phyloP scores from a whole-genome alignment of 2,113 vertebrate genomes.

The Podarcis raffonei region DNA sequence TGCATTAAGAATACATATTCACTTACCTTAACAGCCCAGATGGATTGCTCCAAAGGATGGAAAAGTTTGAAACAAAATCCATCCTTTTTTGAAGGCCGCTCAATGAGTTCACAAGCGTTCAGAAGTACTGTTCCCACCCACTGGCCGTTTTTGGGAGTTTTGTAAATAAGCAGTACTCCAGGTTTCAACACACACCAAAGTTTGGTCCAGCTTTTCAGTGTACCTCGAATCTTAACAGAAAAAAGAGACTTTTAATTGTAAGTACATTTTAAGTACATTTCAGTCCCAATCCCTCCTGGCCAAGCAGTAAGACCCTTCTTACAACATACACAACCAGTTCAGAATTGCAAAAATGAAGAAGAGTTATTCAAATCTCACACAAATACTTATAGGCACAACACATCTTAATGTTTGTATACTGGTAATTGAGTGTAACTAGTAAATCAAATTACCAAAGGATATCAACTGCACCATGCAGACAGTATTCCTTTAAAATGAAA shows the following conservation, averaged over 20 bases:
- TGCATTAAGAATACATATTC: conserved; percentile 27
- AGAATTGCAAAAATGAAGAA: background rate
- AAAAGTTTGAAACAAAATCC: conserved; percentile 99
- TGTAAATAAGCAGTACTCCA: conserved; percentile 95
- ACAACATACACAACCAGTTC: background rate
- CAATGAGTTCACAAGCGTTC: conserved; percentile 97
- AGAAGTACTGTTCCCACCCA: conserved; percentile 99
- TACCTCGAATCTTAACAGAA: conserved; percentile 90
- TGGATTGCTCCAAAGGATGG: conserved; percentile 97
- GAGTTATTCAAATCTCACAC: background rate
- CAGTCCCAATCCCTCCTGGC: background rate
- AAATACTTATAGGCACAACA: background rate
- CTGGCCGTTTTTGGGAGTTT: conserved; percentile 95
- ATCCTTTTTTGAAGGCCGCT: conserved; percentile 97
- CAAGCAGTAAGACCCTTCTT: background rate
- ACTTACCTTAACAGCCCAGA: conserved; percentile 98
- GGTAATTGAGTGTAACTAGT: background rate
- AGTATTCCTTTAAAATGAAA: background rate
- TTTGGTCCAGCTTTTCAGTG: conserved; percentile 98
- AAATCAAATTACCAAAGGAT: background rate
- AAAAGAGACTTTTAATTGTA: conserved; percentile 27
- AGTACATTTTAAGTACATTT: background rate
- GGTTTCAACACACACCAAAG: conserved; percentile 99
- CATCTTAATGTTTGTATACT: conserved; percentile 1
- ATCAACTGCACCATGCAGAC: background rate